These are phyloP conservation scores for Melitaea athalia DNA, from an alignment of 2,888 invertebrate genomes.

Conservation along the genomic window DNA sequence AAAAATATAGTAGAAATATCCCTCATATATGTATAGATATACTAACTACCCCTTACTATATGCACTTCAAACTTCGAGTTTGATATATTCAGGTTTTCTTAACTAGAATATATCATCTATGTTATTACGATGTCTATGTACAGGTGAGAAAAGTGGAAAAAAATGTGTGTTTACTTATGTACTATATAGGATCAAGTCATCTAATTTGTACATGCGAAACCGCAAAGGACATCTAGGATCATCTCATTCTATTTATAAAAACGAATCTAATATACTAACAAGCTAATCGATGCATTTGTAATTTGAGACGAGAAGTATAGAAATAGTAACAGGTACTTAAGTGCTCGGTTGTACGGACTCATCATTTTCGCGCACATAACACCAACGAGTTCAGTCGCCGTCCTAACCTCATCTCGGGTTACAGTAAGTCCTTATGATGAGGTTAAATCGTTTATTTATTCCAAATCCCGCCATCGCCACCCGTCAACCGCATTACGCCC, in stretches of 20 bases:
- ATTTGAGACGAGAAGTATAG: too few relatives aligned
- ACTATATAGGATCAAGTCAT: too few relatives aligned
- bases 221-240: too few relatives aligned
- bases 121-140: conserved; percentile 1
- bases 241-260: too few relatives aligned
- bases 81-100: conserved; percentile 9
- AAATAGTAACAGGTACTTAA: background rate
- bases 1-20: too few relatives aligned
- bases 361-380: conserved; percentile 64
- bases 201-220: too few relatives aligned
- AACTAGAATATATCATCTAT: conserved; percentile 3
- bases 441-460: conserved; percentile 73
- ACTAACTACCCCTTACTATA: too few relatives aligned
- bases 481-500: conserved; percentile 66
- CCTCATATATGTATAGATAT: too few relatives aligned
- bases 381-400: conserved; percentile 51
- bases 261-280: too few relatives aligned
- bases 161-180: too few relatives aligned
- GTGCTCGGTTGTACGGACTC: conserved; percentile 51
- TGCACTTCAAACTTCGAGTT: background rate
- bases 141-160: background rate
- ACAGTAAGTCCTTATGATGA: conserved; percentile 56
- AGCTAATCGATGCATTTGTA: too few relatives aligned
- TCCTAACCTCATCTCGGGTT: conserved; percentile 62
- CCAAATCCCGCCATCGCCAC: conserved; percentile 57